These are phyloP conservation scores for Galerucella calmariensis DNA, from an alignment of 2,888 invertebrate genomes.

Conservation along the genomic window DNA sequence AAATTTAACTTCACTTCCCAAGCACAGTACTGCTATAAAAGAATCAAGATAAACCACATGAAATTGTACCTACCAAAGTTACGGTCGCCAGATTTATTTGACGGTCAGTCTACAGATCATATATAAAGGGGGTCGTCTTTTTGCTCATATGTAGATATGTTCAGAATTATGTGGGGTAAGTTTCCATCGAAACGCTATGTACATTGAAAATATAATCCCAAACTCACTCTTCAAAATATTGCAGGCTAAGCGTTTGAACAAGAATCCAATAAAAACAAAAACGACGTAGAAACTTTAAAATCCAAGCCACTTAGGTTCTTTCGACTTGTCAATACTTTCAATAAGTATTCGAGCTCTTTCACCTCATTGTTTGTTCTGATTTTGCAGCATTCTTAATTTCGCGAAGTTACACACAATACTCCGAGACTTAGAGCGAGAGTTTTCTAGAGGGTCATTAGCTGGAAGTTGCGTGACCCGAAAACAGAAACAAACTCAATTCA, in stretches of 20 bases:
- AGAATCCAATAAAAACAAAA: slow-evolving; percentile 6
- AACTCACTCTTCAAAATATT: not conserved
- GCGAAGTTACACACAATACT: slow-evolving; percentile 21
- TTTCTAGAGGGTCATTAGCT: slow-evolving; percentile 47
- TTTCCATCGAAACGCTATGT: not conserved
- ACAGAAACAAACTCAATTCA: slow-evolving; percentile 49
- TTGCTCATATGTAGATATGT: no score
- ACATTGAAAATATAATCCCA: not conserved
- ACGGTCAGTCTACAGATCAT: no score
- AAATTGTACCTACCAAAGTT: no score
- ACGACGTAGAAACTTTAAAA: not conserved
- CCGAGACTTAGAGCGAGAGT: slow-evolving; percentile 1
- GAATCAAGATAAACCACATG: no score
- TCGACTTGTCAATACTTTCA: slow-evolving; percentile 14
- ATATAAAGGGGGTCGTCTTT: no score
- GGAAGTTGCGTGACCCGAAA: slow-evolving; percentile 50
- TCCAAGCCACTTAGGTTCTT: not conserved
- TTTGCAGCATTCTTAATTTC: slow-evolving; percentile 27
- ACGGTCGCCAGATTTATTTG: no score
- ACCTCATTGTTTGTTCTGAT: slow-evolving; percentile 29
- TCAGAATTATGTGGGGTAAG: no score
- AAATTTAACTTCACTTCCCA: no score
- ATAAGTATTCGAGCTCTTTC: slow-evolving; percentile 7
- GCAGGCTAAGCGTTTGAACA: not conserved
- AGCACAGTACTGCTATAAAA: no score